Conservation (phyloP, 2,888 invertebrate species). For the Aplocera efformata region DNA sequence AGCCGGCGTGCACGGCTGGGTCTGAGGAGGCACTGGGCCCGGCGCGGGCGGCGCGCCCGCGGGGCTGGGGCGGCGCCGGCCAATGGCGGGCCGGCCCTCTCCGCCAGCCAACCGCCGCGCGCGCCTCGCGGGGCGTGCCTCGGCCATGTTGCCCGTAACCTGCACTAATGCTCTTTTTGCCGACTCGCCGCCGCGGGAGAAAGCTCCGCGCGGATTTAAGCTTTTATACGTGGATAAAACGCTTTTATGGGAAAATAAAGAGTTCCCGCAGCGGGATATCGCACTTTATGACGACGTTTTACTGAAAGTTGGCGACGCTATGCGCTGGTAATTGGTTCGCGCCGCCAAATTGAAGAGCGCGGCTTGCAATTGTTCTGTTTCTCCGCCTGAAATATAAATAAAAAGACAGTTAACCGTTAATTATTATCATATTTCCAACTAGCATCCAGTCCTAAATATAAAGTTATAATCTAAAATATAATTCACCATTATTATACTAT, state of each 20-base stretch:
- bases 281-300: conserved; percentile 74
- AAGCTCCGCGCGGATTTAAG: conserved; percentile 79
- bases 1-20: conserved; percentile 36
- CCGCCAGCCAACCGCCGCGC: conserved; percentile 44
- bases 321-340: conserved; percentile 66
- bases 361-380: conserved; percentile 5
- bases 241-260: conserved; percentile 79
- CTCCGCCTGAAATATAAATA: not conserved
- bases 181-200: conserved; percentile 67
- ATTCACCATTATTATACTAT: too few relatives aligned
- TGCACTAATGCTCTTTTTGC: conserved; percentile 76
- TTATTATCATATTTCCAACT: too few relatives aligned
- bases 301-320: conserved; percentile 75
- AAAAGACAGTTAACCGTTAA: too few relatives aligned
- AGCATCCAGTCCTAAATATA: too few relatives aligned
- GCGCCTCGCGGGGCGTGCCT: conserved; percentile 61
- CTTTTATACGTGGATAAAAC: conserved; percentile 80
- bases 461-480: too few relatives aligned
- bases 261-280: conserved; percentile 76
- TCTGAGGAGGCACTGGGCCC: conserved; percentile 48
- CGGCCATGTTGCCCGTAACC: conserved; percentile 63
- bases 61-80: conserved; percentile 41
- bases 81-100: conserved; percentile 38
- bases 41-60: conserved; percentile 25
- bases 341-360: conserved; percentile 50